Conservation (phyloP, 2,797 vertebrate genomes). For the Sarcophilus harrisii region DNA sequence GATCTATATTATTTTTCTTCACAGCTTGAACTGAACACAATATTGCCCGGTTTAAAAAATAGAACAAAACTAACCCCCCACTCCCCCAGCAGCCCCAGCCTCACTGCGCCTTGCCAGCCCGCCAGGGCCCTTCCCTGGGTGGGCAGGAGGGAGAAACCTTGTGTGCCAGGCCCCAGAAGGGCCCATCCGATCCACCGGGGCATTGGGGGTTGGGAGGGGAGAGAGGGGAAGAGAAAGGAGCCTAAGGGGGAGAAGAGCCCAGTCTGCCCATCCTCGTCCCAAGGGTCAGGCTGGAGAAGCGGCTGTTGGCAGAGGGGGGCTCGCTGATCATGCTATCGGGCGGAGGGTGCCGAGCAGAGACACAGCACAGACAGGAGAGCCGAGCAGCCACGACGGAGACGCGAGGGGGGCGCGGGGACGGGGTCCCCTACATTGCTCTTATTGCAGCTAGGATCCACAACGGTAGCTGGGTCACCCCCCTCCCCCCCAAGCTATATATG, state of each 20-base stretch:
- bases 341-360: neutral
- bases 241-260: conserved; percentile 26
- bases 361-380: conserved; percentile 36
- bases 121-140: conserved; percentile 28
- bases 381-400: conserved; percentile 34
- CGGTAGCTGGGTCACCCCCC: neutral
- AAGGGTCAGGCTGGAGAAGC: neutral
- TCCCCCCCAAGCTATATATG: conserved; percentile 49
- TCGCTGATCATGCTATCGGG: conserved; percentile 77
- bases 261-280: conserved; percentile 65
- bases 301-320: conserved; percentile 68
- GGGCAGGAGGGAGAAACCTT: conserved; percentile 50
- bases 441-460: conserved; percentile 70
- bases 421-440: conserved; percentile 45
- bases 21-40: conserved; percentile 89
- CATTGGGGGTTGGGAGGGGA: neutral
- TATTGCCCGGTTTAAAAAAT: conserved; percentile 85
- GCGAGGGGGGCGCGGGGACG: neutral
- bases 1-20: conserved; percentile 88
- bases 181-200: conserved; percentile 66
- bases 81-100: conserved; percentile 75
- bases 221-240: conserved; percentile 48
- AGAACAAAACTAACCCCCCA: conserved; percentile 74
- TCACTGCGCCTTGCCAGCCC: conserved; percentile 68
- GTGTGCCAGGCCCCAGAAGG: conserved; percentile 70